Evolutionary conservation across 2,113 vertebrate genomes (phyloP).

Genomic region (Vicugna pacos): DNA sequence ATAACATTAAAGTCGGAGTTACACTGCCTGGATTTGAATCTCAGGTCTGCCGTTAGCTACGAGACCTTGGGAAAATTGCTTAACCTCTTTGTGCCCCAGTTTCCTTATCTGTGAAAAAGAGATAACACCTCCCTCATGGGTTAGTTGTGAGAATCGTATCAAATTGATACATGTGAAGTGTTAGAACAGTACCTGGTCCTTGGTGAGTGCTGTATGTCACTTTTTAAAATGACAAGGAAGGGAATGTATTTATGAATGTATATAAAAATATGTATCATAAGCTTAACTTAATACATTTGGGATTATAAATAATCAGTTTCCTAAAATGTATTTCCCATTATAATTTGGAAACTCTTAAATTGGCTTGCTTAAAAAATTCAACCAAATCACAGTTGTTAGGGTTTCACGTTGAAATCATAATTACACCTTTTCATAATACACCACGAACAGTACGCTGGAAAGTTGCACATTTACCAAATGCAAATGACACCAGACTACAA

Average conservation of each 20-base stretch:
- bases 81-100: not conserved
- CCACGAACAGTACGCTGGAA: not conserved
- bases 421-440: slow-evolving; percentile 20
- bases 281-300: slow-evolving; percentile 18
- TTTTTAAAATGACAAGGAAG: not conserved
- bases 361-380: slow-evolving; percentile 6
- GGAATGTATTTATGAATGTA: not conserved
- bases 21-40: not conserved
- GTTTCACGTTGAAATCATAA: slow-evolving; percentile 53
- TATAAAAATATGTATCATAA: not conserved
- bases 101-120: not conserved
- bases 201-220: not conserved
- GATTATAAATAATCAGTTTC: not conserved
- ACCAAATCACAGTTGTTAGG: not conserved
- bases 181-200: not conserved
- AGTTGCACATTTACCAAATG: not conserved
- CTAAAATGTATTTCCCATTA: not conserved
- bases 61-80: not conserved
- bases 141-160: not conserved
- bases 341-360: slow-evolving; percentile 9
- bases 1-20: not conserved
- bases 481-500: not conserved
- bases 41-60: not conserved
- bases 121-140: not conserved
- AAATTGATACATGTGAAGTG: not conserved